These are phyloP conservation scores for Drosophila phalerata DNA, from an alignment of 2,888 invertebrate genomes.

Conservation along the genomic window DNA sequence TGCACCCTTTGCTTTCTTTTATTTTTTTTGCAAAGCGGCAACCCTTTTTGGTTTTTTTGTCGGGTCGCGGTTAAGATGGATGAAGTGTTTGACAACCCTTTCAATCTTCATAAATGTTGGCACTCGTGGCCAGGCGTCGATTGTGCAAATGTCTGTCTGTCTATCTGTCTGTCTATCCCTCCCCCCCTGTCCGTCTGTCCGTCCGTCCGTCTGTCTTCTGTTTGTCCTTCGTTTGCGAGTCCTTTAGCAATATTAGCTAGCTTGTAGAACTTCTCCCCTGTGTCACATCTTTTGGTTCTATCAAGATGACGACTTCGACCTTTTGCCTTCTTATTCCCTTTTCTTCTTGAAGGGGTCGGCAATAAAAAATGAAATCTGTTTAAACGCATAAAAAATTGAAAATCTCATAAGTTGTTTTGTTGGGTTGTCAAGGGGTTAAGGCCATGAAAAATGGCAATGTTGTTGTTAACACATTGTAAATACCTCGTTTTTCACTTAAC, in stretches of 20 bases:
- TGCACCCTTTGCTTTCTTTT: slow-evolving; percentile 52
- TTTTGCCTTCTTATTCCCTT: slow-evolving; percentile 43
- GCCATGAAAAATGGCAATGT: slow-evolving; percentile 76
- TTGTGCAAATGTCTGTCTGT: slow-evolving; percentile 46
- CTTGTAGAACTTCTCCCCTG: slow-evolving; percentile 67
- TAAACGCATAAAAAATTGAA: slow-evolving; percentile 83
- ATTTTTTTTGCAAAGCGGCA: slow-evolving; percentile 6
- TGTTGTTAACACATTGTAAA: slow-evolving; percentile 84
- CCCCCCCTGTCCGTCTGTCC: no score
- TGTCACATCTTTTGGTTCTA: slow-evolving; percentile 75
- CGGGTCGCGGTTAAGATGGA: slow-evolving; percentile 72
- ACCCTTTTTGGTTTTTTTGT: slow-evolving; percentile 43
- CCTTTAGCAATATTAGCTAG: slow-evolving; percentile 71
- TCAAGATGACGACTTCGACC: slow-evolving; percentile 70
- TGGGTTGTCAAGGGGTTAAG: slow-evolving; percentile 51
- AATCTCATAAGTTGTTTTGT: slow-evolving; percentile 77
- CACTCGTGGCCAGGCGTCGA: slow-evolving; percentile 71
- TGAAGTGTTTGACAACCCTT: slow-evolving; percentile 85
- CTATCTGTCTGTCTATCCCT: slow-evolving; percentile 1
- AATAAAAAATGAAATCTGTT: slow-evolving; percentile 80
- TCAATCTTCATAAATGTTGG: slow-evolving; percentile 84
- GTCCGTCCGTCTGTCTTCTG: slow-evolving; percentile 23
- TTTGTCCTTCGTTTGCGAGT: slow-evolving; percentile 26
- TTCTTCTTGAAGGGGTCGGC: slow-evolving; percentile 49
- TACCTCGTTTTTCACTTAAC: slow-evolving; percentile 84